Percentiles rank a stretch among this genome's conserved stretches.
Evolutionary conservation across 2,113 vertebrate genomes (phyloP).

Genomic region (Cyanoliseus patagonus): DNA sequence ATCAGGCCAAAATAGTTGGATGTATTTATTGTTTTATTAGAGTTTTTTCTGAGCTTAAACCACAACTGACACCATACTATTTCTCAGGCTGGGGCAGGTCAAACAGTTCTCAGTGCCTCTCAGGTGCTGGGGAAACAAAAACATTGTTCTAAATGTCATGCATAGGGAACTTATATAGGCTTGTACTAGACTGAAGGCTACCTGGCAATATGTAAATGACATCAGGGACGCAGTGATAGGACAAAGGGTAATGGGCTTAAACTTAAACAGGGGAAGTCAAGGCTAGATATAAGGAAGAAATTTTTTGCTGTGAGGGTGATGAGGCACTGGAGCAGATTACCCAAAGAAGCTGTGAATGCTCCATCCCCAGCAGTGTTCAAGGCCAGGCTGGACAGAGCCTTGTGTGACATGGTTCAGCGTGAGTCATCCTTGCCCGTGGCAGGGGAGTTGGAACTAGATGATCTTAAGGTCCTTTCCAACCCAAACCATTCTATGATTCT

Average conservation of each 20-base stretch:
- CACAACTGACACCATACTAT: not conserved
- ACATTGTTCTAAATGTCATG: not conserved
- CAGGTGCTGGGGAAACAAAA: not conserved
- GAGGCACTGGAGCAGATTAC: not conserved
- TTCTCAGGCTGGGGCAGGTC: not conserved
- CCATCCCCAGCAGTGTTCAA: not conserved
- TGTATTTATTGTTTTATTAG: not conserved
- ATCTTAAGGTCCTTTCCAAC: no score
- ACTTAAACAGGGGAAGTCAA: not conserved
- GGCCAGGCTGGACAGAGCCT: not conserved
- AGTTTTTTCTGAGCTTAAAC: not conserved
- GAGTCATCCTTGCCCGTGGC: not conserved
- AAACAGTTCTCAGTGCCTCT: not conserved
- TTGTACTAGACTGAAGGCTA: not conserved
- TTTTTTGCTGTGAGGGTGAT: no score
- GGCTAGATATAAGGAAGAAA: not conserved
- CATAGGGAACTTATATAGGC: not conserved
- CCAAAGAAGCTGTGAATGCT: not conserved
- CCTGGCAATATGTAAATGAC: not conserved
- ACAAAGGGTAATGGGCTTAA: no score
- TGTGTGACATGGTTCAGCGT: not conserved
- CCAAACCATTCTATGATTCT: no score
- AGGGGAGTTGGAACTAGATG: no score
- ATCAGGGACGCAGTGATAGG: not conserved
- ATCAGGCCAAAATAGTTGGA: not conserved